Evolutionary conservation across 2,113 vertebrate genomes (phyloP).

Genomic region (Meleagris gallopavo): DNA sequence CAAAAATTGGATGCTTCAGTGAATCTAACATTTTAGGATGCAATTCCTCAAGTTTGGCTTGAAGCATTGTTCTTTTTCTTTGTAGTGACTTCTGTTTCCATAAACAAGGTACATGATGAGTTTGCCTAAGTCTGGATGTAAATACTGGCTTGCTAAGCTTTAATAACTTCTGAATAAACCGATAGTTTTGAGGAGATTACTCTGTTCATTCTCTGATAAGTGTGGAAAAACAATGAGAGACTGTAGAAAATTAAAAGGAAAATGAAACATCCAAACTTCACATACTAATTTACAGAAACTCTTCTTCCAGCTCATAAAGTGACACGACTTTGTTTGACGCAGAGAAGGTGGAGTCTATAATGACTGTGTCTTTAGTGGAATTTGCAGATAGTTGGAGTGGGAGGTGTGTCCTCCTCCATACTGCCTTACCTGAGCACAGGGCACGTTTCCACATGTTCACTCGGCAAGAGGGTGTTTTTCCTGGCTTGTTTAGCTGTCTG

Average conservation of each 20-base stretch:
- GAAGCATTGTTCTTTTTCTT: not conserved
- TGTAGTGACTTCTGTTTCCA: not conserved
- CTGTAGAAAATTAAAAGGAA: not conserved
- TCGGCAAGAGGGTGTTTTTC: conserved; percentile 5
- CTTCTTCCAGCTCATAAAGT: not conserved
- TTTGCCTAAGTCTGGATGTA: not conserved
- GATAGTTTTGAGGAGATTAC: not conserved
- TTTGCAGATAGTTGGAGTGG: conserved; percentile 4
- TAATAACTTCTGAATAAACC: not conserved
- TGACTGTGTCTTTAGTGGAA: conserved; percentile 37
- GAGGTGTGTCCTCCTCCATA: conserved; percentile 37
- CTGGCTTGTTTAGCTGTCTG: not conserved
- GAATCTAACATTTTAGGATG: not conserved
- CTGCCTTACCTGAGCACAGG: not conserved
- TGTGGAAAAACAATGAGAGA: not conserved
- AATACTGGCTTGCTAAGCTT: not conserved
- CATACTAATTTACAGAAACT: not conserved
- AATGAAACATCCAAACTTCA: not conserved
- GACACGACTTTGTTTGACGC: not conserved
- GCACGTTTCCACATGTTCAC: conserved; percentile 12
- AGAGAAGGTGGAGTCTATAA: conserved; percentile 36
- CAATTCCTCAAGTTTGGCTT: not conserved
- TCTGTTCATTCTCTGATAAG: not conserved
- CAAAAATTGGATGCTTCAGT: not conserved
- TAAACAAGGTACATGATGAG: not conserved